Evolutionary conservation across 2,113 vertebrate species (phyloP).

Genomic region (Merops nubicus): DNA sequence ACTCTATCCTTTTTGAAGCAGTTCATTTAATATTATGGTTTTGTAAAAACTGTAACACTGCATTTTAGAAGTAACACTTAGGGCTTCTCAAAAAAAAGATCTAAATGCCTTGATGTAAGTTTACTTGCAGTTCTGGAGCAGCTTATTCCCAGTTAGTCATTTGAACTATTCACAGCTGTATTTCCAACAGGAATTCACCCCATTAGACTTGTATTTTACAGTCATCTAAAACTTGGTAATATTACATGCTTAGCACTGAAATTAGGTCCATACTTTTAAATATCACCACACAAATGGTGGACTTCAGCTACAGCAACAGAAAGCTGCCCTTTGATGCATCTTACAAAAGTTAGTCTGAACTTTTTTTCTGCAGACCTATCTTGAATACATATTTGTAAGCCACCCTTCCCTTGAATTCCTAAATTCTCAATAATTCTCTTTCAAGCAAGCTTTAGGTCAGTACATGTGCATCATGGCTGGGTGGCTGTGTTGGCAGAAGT

Average conservation of each 20-base stretch:
- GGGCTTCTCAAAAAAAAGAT: neutral
- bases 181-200: neutral
- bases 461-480: neutral
- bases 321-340: neutral
- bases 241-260: neutral
- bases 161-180: neutral
- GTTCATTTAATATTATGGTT: neutral
- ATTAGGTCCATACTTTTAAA: neutral
- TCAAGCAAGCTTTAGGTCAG: neutral
- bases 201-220: neutral
- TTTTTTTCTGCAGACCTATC: neutral
- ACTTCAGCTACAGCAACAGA: neutral
- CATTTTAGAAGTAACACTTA: neutral
- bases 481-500: neutral
- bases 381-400: neutral
- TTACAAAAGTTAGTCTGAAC: neutral
- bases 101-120: neutral
- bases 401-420: neutral
- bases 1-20: neutral
- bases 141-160: neutral
- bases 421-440: neutral
- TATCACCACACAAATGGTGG: neutral
- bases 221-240: neutral
- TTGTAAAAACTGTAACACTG: neutral
- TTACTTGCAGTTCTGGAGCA: neutral